These are phyloP conservation scores for Brachionus sp. DNA, from an alignment of 1,140 invertebrate species.

Conservation along the genomic window DNA sequence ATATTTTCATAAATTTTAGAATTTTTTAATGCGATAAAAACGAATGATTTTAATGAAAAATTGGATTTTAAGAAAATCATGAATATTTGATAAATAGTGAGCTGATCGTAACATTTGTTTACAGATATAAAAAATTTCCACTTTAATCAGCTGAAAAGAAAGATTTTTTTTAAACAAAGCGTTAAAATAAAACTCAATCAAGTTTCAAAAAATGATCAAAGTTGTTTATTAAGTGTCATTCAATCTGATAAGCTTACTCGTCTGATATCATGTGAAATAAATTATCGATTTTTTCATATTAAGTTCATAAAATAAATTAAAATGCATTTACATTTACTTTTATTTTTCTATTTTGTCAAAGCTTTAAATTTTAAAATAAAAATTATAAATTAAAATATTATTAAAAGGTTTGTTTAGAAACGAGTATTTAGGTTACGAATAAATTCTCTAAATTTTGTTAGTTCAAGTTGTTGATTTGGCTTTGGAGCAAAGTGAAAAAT, in stretches of 20 bases:
- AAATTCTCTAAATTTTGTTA: background rate
- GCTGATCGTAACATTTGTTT: background rate
- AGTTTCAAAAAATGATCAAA: background rate
- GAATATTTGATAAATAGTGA: background rate
- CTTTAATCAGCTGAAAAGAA: background rate
- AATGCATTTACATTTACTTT: background rate
- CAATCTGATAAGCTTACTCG: background rate
- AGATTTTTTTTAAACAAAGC: background rate
- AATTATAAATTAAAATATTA: constrained; percentile 9
- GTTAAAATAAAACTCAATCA: background rate
- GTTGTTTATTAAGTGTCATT: background rate
- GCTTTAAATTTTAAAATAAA: background rate
- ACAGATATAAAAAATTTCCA: background rate
- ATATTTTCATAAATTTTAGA: no score
- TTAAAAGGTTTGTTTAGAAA: background rate
- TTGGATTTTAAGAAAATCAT: background rate
- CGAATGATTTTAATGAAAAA: no score
- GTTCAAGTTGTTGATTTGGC: background rate
- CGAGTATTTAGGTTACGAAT: background rate
- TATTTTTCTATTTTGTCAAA: background rate
- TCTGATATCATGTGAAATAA: background rate
- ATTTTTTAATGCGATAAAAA: no score
- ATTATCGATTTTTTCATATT: background rate
- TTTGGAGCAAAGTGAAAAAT: background rate
- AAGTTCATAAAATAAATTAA: background rate